Conservation (phyloP, 2,888 invertebrate genomes). For the Steinernema hermaphroditum region DNA sequence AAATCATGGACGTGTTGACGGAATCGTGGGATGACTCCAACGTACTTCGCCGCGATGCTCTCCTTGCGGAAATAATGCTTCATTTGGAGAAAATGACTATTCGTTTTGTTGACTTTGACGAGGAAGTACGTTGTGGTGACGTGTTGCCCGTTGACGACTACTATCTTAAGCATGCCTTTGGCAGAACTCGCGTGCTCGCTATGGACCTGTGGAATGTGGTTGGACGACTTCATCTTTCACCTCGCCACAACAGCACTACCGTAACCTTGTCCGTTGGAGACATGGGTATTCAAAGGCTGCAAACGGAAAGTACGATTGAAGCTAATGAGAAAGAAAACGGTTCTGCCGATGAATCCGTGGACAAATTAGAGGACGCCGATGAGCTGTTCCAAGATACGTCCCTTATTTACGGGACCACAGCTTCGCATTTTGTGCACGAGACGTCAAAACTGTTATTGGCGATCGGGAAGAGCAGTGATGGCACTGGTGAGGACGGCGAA, state of each 20-base stretch:
- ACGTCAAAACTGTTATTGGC: conserved; percentile 49
- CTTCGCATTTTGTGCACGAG: conserved; percentile 24
- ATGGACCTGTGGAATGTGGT: conserved; percentile 56
- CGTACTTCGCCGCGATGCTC: conserved; percentile 58
- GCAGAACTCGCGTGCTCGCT: conserved; percentile 51
- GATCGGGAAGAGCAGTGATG: conserved; percentile 39
- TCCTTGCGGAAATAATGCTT: conserved; percentile 61
- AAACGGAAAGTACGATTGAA: conserved; percentile 33
- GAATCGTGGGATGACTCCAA: conserved; percentile 66
- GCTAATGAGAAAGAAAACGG: neutral
- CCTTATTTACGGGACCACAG: conserved; percentile 43
- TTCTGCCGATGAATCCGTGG: neutral
- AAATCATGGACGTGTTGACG: conserved; percentile 62
- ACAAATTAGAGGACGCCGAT: conserved; percentile 19
- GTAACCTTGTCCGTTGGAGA: conserved; percentile 59
- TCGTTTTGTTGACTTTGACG: conserved; percentile 56
- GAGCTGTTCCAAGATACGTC: conserved; percentile 34
- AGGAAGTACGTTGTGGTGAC: conserved; percentile 33
- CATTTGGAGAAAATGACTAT: conserved; percentile 58
- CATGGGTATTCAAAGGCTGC: conserved; percentile 59
- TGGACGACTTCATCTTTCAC: conserved; percentile 55
- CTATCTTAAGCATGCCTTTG: conserved; percentile 2
- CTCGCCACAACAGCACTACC: conserved; percentile 58
- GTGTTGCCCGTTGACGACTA: conserved; percentile 24
- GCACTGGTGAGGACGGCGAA: neutral